phyloP scores from a whole-genome alignment of 2,113 vertebrate genomes.

The Ancistrus triradiatus region DNA sequence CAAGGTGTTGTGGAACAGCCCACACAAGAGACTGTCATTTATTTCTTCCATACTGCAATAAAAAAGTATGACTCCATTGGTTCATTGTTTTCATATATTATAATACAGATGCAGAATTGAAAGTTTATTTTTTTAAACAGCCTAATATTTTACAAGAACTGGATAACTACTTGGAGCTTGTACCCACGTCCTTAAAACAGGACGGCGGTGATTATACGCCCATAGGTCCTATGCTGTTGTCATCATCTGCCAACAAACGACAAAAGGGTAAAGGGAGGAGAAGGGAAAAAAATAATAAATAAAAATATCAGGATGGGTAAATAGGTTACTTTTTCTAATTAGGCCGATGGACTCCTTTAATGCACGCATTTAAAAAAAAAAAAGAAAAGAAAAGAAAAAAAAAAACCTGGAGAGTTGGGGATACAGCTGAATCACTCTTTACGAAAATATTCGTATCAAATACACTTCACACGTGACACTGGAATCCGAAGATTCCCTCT shows the following conservation, averaged over 20 bases:
- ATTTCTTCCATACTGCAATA: conserved; percentile 66
- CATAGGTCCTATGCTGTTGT: conserved; percentile 58
- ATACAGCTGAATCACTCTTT: neutral
- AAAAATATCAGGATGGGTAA: conserved; percentile 28
- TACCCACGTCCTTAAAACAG: conserved; percentile 80
- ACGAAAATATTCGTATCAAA: neutral
- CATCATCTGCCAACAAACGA: conserved; percentile 63
- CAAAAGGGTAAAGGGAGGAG: conserved; percentile 41
- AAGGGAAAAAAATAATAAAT: conserved; percentile 71
- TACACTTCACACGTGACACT: too few relatives aligned
- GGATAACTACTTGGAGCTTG: conserved; percentile 74
- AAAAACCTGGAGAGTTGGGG: neutral
- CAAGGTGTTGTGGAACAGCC: conserved; percentile 54
- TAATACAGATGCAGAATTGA: conserved; percentile 80
- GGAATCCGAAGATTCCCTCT: too few relatives aligned
- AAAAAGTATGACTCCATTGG: conserved; percentile 71
- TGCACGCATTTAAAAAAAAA: too few relatives aligned
- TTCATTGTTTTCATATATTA: conserved; percentile 73
- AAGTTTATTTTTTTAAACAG: conserved; percentile 79
- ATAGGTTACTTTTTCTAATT: neutral
- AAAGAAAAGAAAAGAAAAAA: too few relatives aligned
- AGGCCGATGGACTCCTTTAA: too few relatives aligned
- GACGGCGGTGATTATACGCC: conserved; percentile 68
- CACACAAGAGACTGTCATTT: conserved; percentile 63
- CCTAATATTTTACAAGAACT: conserved; percentile 81